Percentiles rank a stretch among this genome's conserved stretches.
Conservation (phyloP, 2,888 invertebrate genomes). For the Nebria brevicollis region DNA sequence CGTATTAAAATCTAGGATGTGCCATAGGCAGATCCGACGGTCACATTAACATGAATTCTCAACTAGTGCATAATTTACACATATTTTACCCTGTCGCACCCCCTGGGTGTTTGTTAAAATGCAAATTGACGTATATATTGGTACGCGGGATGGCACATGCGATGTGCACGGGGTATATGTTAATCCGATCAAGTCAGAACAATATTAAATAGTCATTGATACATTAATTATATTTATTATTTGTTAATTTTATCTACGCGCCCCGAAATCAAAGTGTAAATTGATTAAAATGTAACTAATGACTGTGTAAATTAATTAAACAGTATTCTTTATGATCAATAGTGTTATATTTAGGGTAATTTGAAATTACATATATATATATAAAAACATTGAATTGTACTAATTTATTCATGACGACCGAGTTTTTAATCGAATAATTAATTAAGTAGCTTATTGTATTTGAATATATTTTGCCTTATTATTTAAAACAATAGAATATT, state of each 20-base stretch:
- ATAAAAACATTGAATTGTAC: too few species aligned
- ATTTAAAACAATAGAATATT: too few species aligned
- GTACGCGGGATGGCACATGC: background rate
- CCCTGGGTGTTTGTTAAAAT: conserved; percentile 16
- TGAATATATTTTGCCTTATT: too few species aligned
- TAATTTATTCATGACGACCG: too few species aligned
- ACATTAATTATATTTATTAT: conserved; percentile 16
- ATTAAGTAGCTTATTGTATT: too few species aligned
- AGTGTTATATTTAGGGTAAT: background rate
- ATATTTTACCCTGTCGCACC: background rate
- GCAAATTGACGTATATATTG: conserved; percentile 5
- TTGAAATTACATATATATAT: background rate
- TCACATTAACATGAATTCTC: background rate
- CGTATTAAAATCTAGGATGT: background rate
- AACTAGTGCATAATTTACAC: background rate
- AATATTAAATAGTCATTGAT: conserved; percentile 28
- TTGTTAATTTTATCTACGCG: conserved; percentile 2
- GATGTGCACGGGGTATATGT: conserved; percentile 16
- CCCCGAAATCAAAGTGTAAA: background rate
- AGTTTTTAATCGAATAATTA: too few species aligned
- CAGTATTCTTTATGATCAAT: background rate
- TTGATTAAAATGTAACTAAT: background rate
- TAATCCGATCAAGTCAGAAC: conserved; percentile 20
- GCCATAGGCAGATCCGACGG: background rate
- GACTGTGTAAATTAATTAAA: background rate